Conservation (phyloP, 2,797 vertebrate species). For the Coracias cyanogaster region DNA sequence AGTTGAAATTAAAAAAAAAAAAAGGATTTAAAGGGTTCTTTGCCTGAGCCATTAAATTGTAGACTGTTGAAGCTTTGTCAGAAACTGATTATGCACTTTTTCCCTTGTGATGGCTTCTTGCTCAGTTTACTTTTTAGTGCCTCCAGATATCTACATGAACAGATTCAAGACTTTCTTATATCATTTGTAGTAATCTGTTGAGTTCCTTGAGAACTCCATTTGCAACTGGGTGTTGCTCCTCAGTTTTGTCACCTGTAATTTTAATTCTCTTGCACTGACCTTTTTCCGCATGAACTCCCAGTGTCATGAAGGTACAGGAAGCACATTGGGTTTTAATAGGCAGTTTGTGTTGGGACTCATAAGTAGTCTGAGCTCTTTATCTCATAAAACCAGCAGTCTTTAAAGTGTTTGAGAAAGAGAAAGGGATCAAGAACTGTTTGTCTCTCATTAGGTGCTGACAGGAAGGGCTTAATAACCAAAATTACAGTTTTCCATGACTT, state of each 20-base stretch:
- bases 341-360: not conserved
- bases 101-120: not conserved
- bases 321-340: not conserved
- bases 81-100: not conserved
- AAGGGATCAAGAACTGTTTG: not conserved
- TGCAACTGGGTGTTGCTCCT: not conserved
- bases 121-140: not conserved
- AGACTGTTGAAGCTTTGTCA: not conserved
- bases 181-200: not conserved
- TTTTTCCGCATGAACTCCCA: not conserved
- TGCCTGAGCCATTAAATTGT: not conserved
- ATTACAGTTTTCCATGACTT: not conserved
- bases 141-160: not conserved
- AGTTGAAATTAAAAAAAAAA: not conserved
- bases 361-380: not conserved
- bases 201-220: not conserved
- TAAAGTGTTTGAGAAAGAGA: not conserved
- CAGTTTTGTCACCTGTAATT: not conserved
- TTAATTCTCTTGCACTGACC: rapidly evolving
- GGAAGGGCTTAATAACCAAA: not conserved
- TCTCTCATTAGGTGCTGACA: not conserved
- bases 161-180: not conserved
- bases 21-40: not conserved
- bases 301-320: not conserved
- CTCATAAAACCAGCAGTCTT: not conserved